Base-by-base conservation (phyloP, 2,113 vertebrate species). In the Notiomystis cincta region DNA sequence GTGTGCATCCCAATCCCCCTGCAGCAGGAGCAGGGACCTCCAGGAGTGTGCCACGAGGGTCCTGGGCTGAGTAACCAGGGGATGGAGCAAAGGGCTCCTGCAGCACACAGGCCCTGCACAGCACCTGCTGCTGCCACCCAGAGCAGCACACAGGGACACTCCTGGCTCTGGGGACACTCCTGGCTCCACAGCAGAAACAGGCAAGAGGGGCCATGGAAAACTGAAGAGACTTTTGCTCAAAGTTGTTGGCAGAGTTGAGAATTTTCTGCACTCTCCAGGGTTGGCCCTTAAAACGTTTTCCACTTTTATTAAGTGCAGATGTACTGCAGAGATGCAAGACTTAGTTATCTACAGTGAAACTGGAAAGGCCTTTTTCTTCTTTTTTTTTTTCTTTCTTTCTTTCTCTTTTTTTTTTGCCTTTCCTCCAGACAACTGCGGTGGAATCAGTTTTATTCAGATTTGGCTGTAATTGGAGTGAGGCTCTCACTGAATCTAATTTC, bases 391-490 rank as follows among this genome's bases (percentile, higher is more conserved):
- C 21, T n/a, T 4, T 58, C 45, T n/a, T 37, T 16, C 24, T 24
- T 1, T 15, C n/a, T 4, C 2, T 35, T 31, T 45, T 45, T 48
- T 23, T 35, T 25, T 10, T 1, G 8, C 21, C 93, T 88, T 88
- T 79, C 28, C 47, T 93, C 51, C 82, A 92, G 94, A 96, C 67
- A 96, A 77, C 96, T 7, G 4, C 4, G 1, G 61, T 97, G 70
- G 95, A 98, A 98, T 97, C 97, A 97, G 93, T 96, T 98, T 98
- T 98, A 94, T 98, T 97, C 98, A 97, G 97, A 98, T 98, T 97
- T 97, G 93, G 81, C 95, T 95, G 95, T 98, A 98, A 98, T 97
- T 98, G 97, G 97, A 98, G 96, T 3, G 47, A 96, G 91, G 96
- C 95, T 96, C 97, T 98, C 89, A 93, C 88, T 92, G 97, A 98